phyloP scores from a whole-genome alignment of 35 echinoderm and acorn worm genomes.

The Amphiura filiformis region DNA sequence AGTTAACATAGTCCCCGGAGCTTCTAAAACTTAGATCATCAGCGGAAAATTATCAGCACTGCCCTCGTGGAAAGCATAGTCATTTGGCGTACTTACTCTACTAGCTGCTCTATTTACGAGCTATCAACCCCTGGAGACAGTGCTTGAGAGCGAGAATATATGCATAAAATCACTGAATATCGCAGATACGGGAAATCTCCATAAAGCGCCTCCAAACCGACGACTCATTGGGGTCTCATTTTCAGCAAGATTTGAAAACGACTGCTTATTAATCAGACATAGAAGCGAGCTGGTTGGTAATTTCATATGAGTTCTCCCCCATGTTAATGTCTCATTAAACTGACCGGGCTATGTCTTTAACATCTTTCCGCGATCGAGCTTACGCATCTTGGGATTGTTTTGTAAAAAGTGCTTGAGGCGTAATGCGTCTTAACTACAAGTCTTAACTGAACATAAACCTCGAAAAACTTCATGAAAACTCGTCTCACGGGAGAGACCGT shows the following conservation, averaged over 20 bases:
- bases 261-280: not conserved
- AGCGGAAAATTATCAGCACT: not conserved
- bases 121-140: not conserved
- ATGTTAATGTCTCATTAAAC: not conserved
- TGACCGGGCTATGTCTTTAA: slow-evolving; percentile 8
- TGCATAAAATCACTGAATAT: not conserved
- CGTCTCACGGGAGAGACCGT: not conserved
- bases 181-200: not conserved
- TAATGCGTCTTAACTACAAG: slow-evolving; percentile 1
- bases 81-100: slow-evolving; percentile 4
- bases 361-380: not conserved
- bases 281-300: not conserved
- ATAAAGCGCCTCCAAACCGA: slow-evolving; percentile 1
- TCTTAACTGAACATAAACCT: slow-evolving; percentile 14
- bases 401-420: not conserved
- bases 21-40: not conserved
- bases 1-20: not conserved
- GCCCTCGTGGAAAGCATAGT: not conserved
- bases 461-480: not conserved
- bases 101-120: slow-evolving; percentile 4
- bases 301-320: not conserved
- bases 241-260: not conserved
- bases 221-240: slow-evolving; percentile 13
- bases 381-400: not conserved
- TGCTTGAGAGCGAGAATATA: not conserved